Percentiles rank a stretch among this genome's conserved stretches.
These are phyloP conservation scores for Panthera tigris DNA, from an alignment of 2,113 vertebrate species.

Conservation along the genomic window DNA sequence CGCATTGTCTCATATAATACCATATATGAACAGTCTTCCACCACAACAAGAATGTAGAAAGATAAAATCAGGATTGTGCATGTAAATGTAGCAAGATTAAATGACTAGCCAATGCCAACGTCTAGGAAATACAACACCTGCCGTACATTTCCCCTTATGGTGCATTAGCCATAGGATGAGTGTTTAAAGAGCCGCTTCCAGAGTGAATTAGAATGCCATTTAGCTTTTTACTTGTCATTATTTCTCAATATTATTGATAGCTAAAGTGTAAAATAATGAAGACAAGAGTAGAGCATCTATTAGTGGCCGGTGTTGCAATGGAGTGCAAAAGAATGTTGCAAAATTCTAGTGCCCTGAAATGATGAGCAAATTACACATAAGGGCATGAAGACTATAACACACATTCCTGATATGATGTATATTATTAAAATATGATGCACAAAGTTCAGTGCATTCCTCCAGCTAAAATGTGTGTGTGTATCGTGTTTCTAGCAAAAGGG, in stretches of 20 bases:
- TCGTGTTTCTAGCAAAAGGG: background rate
- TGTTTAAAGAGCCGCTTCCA: slow-evolving; percentile 27
- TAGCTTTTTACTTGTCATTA: slow-evolving; percentile 40
- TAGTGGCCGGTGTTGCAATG: background rate
- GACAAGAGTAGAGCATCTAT: background rate
- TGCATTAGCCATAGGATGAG: background rate
- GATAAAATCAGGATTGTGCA: background rate
- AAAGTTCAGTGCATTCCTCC: background rate
- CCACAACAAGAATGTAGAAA: background rate
- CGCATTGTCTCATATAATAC: background rate
- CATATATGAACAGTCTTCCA: background rate
- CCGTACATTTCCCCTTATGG: background rate
- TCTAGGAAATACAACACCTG: background rate
- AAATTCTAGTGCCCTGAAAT: background rate
- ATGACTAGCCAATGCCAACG: background rate
- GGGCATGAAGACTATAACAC: background rate
- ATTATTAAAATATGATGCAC: background rate
- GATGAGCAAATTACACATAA: background rate
- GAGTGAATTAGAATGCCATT: slow-evolving; percentile 36
- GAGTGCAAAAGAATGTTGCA: background rate
- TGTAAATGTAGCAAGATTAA: background rate
- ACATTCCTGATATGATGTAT: background rate
- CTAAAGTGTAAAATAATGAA: slow-evolving; percentile 21
- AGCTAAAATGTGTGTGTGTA: background rate
- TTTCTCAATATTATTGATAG: slow-evolving; percentile 44